Evolutionary conservation across 2,797 vertebrate genomes (phyloP).

Genomic region (Chloroceryle inda): DNA sequence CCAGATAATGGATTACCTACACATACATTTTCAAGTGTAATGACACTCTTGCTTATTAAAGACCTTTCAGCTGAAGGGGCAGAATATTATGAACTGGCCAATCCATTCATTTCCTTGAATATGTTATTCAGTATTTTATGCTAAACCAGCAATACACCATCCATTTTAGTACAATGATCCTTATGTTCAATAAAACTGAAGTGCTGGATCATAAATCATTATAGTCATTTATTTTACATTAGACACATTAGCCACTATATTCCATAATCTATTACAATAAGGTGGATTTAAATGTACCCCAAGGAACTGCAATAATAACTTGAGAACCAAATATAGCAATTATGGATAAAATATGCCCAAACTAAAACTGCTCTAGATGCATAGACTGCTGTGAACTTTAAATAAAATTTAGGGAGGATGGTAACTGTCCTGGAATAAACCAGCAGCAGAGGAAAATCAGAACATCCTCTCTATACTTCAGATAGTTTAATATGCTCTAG

Average conservation of each 20-base stretch:
- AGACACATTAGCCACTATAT: slow-evolving; percentile 89
- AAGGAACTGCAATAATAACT: slow-evolving; percentile 88
- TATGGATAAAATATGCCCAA: slow-evolving; percentile 88
- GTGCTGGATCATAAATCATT: slow-evolving; percentile 88
- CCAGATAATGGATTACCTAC: slow-evolving; percentile 83
- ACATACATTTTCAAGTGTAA: slow-evolving; percentile 88
- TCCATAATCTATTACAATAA: slow-evolving; percentile 90
- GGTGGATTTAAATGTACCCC: slow-evolving; percentile 89
- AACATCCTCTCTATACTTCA: not conserved
- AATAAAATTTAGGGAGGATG: slow-evolving; percentile 76
- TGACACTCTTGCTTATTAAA: slow-evolving; percentile 88
- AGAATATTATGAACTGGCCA: slow-evolving; percentile 88
- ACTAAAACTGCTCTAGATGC: slow-evolving; percentile 84
- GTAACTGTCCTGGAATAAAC: slow-evolving; percentile 69
- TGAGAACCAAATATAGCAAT: slow-evolving; percentile 88
- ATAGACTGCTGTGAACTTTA: slow-evolving; percentile 81
- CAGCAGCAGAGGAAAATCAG: slow-evolving; percentile 22
- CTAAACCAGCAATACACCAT: slow-evolving; percentile 88
- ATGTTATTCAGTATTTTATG: slow-evolving; percentile 89
- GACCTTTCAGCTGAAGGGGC: slow-evolving; percentile 87
- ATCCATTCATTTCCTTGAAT: slow-evolving; percentile 89
- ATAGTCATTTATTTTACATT: slow-evolving; percentile 89
- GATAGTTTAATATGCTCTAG: not conserved
- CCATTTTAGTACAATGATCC: slow-evolving; percentile 90
- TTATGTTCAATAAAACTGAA: slow-evolving; percentile 90